These are phyloP conservation scores for Centropus bengalensis DNA, from an alignment of 2,113 vertebrate genomes.

Conservation along the genomic window DNA sequence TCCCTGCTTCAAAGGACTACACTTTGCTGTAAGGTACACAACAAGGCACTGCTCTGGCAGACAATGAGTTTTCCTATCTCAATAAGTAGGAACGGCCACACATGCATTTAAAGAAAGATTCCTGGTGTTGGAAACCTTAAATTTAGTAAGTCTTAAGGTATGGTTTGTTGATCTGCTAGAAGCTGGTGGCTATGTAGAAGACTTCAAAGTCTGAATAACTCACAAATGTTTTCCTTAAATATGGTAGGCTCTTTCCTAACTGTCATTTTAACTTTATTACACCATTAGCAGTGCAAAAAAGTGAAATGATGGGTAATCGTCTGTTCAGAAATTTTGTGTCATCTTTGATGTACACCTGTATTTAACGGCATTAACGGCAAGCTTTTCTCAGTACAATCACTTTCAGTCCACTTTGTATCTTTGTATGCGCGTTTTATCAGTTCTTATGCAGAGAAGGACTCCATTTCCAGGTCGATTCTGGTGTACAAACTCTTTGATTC, in stretches of 20 bases:
- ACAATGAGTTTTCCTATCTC: neutral
- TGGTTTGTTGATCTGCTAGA: neutral
- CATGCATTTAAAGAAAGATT: neutral
- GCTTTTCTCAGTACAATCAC: neutral
- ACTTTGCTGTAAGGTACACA: neutral
- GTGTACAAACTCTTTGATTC: neutral
- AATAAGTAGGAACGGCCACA: neutral
- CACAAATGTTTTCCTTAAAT: neutral
- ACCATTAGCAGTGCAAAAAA: neutral
- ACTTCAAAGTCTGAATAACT: neutral
- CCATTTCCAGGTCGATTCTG: rapidly evolving
- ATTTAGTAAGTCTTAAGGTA: neutral
- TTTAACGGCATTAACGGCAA: neutral
- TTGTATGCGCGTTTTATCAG: neutral
- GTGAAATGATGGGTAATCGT: neutral
- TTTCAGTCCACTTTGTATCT: neutral
- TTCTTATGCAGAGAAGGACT: neutral
- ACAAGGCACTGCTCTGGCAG: neutral
- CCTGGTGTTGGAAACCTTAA: neutral
- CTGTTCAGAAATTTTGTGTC: neutral
- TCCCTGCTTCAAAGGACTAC: neutral
- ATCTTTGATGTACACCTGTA: neutral
- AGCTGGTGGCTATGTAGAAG: neutral
- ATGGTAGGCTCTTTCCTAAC: neutral
- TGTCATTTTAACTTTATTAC: neutral